Evolutionary conservation across 2,113 vertebrate genomes (phyloP), one percentile per base, ranked within the genome.

Genomic region (Egretta garzetta): DNA sequence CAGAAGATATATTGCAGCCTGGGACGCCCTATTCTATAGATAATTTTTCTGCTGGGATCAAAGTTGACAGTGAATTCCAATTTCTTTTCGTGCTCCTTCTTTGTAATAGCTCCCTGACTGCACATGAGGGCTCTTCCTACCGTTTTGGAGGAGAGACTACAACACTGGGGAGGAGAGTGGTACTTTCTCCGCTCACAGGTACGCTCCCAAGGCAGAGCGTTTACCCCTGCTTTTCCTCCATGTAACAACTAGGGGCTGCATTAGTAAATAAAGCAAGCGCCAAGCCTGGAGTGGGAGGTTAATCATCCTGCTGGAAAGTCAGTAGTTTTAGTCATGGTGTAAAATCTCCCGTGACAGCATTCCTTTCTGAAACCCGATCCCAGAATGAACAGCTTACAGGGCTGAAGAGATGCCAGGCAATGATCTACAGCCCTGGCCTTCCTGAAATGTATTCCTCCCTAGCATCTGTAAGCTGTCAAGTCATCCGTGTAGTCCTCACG

Each of bases 391-490:
- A 86, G 91, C 60, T 90, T 82, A 56, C 71, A 80, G 62, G 71
- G 74, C 66, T 95, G 94, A 93, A 86, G 74, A 50, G 74, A 68
- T 0, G 82, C 79, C 92, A 96, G 80, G 55, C 75, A 90, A 37
- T 92, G 59, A 95, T 92, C 82, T 96, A 76, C 41, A 0, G 67
- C 58, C 58, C 45, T 90, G 86, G 63, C 86, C 72, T 92, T 82
- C 80, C 86, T 88, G 91, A 92, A 92, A 83, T 9, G 32, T 88
- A 62, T 88, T 96, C 82, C 75, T 92, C 33, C 50, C 79, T 84
- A 97, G 67, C 93, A 95, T 86, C 80, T 95, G 63, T 76, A 90
- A 88, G 88, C 62, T 76, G 80, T 88, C 89, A 93, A 92, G 80
- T 88, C 86, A 95, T 50, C 66, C 0, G 0, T 53, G 12, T 86